Conservation (phyloP, 2,113 vertebrate genomes). For the Hiodon tergisus region DNA sequence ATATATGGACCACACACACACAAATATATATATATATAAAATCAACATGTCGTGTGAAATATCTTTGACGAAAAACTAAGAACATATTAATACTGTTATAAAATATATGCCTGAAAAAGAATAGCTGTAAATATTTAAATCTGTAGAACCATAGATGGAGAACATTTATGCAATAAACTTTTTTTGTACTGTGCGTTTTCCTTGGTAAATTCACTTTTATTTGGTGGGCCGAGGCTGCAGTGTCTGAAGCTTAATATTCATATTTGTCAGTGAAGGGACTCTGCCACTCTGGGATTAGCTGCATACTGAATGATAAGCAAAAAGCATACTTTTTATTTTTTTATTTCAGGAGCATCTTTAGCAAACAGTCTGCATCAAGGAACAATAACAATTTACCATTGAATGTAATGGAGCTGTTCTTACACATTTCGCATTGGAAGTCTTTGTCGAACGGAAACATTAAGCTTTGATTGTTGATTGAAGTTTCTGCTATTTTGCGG, state of each 20-base stretch:
- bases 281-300: too few relatives aligned
- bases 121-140: conserved; percentile 31
- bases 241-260: too few relatives aligned
- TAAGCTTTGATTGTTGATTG: too few relatives aligned
- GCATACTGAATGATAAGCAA: too few relatives aligned
- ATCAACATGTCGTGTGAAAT: conserved; percentile 34
- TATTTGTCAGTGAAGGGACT: too few relatives aligned
- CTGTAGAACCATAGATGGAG: conserved; percentile 20
- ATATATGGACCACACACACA: conserved; percentile 14
- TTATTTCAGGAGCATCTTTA: too few relatives aligned
- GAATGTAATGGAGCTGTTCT: background rate
- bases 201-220: background rate
- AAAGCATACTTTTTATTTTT: too few relatives aligned
- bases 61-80: conserved; percentile 15
- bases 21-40: conserved; percentile 23
- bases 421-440: too few relatives aligned
- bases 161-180: conserved; percentile 33
- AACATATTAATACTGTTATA: conserved; percentile 36
- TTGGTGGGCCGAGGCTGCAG: background rate
- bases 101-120: conserved; percentile 25
- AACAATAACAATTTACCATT: background rate
- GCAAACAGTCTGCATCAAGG: background rate
- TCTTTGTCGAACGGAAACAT: too few relatives aligned
- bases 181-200: background rate
- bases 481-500: too few relatives aligned